Base-by-base conservation (phyloP, 2,113 vertebrate genomes). In the Athene noctua region DNA sequence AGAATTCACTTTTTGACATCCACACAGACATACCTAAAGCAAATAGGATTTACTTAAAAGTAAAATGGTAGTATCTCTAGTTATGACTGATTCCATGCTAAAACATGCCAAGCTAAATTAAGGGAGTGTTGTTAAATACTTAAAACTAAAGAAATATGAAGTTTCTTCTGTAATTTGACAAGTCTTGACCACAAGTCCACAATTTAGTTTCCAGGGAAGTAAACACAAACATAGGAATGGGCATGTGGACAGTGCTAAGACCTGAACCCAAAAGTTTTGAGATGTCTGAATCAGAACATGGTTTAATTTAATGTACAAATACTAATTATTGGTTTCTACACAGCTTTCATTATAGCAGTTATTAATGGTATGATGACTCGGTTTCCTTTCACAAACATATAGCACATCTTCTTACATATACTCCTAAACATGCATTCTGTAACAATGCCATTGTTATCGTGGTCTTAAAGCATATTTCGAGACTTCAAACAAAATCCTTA, bases 1-100 rank as follows among this genome's bases (percentile, higher is more conserved):
- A 6, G 84, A 97, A 96, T 61, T 90, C 77, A 75, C 87, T 94
- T 91, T 88, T 81, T 95, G 94, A 93, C 90, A 95, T 73, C 54
- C 49, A 52, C 38, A 46, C 10, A 87, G 82, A 77, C 29, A 79
- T 80, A 88, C 27, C 62, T 57, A 88, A 77, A 79, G 40, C 62
- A 92, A 92, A 95, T 17, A 52, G 22, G 55, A 94, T 71, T 95
- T 92, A 51, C 51, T 92, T 79, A 6, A 46, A 94, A 94, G 18
- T 40, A 72, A 90, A 94, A 77, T 38, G 9, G 27, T 54, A 88
- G 9, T 62, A 86, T 77, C n/a, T 73, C 71, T 83, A 30, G 32
- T 66, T 85, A 51, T 36, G 17, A 90, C 36, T 22, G 75, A 77
- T 42, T 61, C 36, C 29, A 62, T 29, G 7, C 3, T 89, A 78